phyloP scores from a whole-genome alignment of 2,797 vertebrate species.

The Clangula hyemalis region DNA sequence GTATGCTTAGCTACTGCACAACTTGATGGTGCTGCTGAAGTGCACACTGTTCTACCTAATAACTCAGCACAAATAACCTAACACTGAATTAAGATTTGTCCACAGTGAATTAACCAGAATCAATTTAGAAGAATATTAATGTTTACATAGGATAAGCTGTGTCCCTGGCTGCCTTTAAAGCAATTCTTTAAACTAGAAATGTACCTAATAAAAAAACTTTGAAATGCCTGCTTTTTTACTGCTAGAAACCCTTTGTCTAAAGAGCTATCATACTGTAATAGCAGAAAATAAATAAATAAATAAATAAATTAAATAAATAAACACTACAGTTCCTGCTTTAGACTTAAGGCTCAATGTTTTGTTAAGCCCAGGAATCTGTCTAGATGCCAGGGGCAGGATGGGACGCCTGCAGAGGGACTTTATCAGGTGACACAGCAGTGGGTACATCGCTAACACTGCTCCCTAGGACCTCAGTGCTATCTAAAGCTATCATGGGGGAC shows the following conservation, averaged over 20 bases:
- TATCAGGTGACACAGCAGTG: background rate
- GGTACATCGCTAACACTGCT: background rate
- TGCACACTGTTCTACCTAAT: background rate
- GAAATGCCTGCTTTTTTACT: background rate
- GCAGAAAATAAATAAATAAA: too few species aligned
- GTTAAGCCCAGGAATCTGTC: background rate
- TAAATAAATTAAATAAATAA: too few species aligned
- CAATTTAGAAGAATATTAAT: background rate
- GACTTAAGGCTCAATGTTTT: background rate
- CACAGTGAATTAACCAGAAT: background rate
- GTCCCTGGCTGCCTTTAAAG: background rate
- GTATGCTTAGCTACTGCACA: background rate
- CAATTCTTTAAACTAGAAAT: background rate
- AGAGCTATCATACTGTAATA: background rate
- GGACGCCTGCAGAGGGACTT: background rate
- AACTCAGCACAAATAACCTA: background rate
- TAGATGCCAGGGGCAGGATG: background rate
- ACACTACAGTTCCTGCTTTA: background rate
- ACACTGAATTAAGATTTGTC: background rate
- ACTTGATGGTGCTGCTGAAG: rapidly evolving
- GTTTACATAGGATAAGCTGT: background rate
- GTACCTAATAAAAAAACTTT: background rate
- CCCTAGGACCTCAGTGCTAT: background rate
- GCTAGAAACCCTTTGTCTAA: background rate
- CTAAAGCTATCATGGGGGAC: background rate